Conservation (phyloP, 2,888 invertebrate genomes). For the Dicranocentrus wangi region DNA sequence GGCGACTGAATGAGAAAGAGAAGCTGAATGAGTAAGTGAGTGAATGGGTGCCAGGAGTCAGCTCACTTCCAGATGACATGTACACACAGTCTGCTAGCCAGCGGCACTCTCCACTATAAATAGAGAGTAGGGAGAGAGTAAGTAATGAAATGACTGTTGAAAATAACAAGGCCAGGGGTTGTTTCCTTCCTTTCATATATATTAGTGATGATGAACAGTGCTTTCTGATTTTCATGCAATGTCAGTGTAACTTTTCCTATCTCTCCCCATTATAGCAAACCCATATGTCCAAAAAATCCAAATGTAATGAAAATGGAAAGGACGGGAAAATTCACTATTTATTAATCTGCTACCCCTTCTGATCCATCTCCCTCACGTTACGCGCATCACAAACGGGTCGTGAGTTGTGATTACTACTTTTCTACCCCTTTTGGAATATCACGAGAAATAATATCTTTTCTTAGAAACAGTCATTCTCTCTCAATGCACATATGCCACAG, state of each 20-base stretch:
- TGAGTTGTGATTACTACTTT: too few relatives aligned
- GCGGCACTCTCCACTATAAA: conserved; percentile 10
- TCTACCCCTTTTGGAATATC: too few relatives aligned
- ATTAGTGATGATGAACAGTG: not conserved
- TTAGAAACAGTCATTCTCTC: too few relatives aligned
- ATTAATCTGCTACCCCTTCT: conserved; percentile 13
- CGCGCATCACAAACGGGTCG: too few relatives aligned
- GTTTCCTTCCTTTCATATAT: conserved; percentile 5
- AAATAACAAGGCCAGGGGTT: conserved; percentile 10
- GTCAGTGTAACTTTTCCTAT: not conserved
- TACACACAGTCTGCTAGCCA: conserved; percentile 22
- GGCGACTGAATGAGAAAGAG: not conserved
- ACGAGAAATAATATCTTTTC: too few relatives aligned
- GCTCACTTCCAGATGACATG: conserved; percentile 48
- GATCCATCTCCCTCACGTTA: not conserved
- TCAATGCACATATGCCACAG: too few relatives aligned
- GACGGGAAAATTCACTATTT: not conserved
- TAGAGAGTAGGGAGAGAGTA: not conserved
- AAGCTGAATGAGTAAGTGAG: conserved; percentile 31
- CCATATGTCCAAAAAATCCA: conserved; percentile 8
- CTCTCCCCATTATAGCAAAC: not conserved
- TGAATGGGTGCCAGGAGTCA: conserved; percentile 28
- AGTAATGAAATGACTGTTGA: conserved; percentile 20
- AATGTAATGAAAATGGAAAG: conserved; percentile 7
- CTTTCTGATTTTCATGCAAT: conserved; percentile 3